These are phyloP conservation scores for Omphaloscelis lunosa DNA, from an alignment of 2,888 invertebrate genomes.

Conservation along the genomic window DNA sequence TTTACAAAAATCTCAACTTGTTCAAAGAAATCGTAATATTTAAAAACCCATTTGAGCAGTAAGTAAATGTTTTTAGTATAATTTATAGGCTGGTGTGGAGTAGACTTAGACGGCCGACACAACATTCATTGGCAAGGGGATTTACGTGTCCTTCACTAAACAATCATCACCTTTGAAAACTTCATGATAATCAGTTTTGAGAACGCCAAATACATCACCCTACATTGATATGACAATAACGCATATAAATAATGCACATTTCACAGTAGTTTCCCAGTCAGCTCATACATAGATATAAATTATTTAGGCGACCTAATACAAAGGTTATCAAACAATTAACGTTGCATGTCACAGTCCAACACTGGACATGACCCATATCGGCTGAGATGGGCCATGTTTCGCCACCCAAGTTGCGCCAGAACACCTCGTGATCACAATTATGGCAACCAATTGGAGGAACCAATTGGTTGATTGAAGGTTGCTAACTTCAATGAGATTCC, in stretches of 20 bases:
- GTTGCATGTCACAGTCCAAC: neutral
- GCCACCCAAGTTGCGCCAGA: constrained; percentile 27
- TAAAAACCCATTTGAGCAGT: too few relatives aligned
- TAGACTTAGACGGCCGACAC: too few relatives aligned
- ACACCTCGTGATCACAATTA: constrained; percentile 20
- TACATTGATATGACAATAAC: constrained; percentile 4
- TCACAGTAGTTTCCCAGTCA: constrained; percentile 27
- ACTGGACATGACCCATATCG: neutral
- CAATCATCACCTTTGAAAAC: too few relatives aligned
- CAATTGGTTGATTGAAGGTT: constrained; percentile 52
- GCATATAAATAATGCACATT: constrained; percentile 11
- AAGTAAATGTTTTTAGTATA: too few relatives aligned
- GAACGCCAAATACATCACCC: too few relatives aligned
- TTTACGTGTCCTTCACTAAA: too few relatives aligned
- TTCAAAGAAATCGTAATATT: too few relatives aligned
- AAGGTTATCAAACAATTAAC: constrained; percentile 50
- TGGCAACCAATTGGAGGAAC: constrained; percentile 37
- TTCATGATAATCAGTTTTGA: too few relatives aligned
- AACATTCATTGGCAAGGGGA: too few relatives aligned
- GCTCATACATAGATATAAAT: constrained; percentile 24
- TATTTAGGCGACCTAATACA: constrained; percentile 15
- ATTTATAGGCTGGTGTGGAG: too few relatives aligned
- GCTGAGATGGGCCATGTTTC: neutral
- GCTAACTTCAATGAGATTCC: constrained; percentile 40
- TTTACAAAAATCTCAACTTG: too few relatives aligned